Conservation (phyloP, 2,797 vertebrate species). For the Acipenser oxyrinchus region DNA sequence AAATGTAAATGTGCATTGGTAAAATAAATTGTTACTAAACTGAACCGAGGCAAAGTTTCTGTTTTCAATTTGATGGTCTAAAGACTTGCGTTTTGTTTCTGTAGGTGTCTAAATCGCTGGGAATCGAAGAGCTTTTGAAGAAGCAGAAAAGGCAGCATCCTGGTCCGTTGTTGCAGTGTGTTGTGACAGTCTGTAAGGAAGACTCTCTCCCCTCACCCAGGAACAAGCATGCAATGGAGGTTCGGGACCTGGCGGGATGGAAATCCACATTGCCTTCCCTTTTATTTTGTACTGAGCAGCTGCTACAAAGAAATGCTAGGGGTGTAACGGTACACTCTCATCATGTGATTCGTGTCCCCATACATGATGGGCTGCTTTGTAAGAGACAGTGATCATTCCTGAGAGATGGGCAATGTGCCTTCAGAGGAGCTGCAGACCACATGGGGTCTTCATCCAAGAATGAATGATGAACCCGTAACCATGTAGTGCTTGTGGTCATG, state of each 20-base stretch:
- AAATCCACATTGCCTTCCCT: background rate
- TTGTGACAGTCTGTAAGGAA: constrained; percentile 20
- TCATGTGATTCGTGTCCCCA: too few species aligned
- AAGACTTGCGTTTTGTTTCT: background rate
- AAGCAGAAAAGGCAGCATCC: constrained; percentile 36
- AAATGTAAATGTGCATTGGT: too few species aligned
- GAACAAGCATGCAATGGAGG: constrained; percentile 57
- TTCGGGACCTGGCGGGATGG: constrained; percentile 25
- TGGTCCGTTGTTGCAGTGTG: constrained; percentile 26
- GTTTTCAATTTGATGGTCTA: background rate
- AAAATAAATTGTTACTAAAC: too few species aligned
- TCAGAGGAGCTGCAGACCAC: too few species aligned
- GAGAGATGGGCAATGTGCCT: too few species aligned
- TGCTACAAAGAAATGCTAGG: background rate
- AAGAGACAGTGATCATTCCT: too few species aligned
- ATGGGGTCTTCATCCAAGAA: too few species aligned
- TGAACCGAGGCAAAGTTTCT: too few species aligned
- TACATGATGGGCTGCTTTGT: too few species aligned
- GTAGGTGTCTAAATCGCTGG: constrained; percentile 80
- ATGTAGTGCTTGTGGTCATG: too few species aligned
- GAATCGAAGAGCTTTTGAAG: constrained; percentile 68
- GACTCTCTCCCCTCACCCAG: constrained; percentile 28
- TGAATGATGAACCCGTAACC: too few species aligned
- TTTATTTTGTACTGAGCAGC: background rate
- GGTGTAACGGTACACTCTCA: too few species aligned